Conservation (phyloP, 1,140 invertebrate species). For the Papilio glaucus region DNA sequence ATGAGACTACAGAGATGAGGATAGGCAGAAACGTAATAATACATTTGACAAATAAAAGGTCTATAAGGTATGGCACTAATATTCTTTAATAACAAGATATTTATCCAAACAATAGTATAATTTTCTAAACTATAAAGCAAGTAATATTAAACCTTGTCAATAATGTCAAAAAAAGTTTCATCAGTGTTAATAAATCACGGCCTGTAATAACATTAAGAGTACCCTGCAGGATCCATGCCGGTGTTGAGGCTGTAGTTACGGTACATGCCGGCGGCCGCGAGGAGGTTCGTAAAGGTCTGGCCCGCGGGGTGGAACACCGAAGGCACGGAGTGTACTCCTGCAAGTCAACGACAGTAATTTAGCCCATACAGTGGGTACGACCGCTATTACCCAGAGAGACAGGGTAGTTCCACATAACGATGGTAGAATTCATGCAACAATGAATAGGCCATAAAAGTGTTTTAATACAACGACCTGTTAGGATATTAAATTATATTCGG, state of each 20-base stretch:
- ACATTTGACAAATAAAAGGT: too few relatives aligned
- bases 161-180: constrained; percentile 7
- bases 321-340: constrained; percentile 82
- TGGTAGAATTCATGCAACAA: too few relatives aligned
- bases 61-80: not conserved
- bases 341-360: too few relatives aligned
- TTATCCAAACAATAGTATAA: not conserved
- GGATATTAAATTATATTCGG: too few relatives aligned
- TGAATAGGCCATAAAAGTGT: too few relatives aligned
- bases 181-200: not conserved
- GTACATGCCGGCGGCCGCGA: constrained; percentile 86
- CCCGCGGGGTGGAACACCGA: constrained; percentile 84
- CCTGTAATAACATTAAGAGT: constrained; percentile 44
- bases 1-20: too few relatives aligned
- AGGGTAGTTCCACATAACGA: too few relatives aligned
- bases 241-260: constrained; percentile 88
- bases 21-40: too few relatives aligned
- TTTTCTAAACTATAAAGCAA: not conserved
- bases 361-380: too few relatives aligned
- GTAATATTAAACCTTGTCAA: not conserved
- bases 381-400: too few relatives aligned
- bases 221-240: constrained; percentile 82
- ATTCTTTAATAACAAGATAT: not conserved
- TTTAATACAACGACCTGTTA: too few relatives aligned
- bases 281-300: constrained; percentile 84